Evolutionary conservation across 2,797 vertebrate species (phyloP).

Genomic region (Salmo trutta): DNA sequence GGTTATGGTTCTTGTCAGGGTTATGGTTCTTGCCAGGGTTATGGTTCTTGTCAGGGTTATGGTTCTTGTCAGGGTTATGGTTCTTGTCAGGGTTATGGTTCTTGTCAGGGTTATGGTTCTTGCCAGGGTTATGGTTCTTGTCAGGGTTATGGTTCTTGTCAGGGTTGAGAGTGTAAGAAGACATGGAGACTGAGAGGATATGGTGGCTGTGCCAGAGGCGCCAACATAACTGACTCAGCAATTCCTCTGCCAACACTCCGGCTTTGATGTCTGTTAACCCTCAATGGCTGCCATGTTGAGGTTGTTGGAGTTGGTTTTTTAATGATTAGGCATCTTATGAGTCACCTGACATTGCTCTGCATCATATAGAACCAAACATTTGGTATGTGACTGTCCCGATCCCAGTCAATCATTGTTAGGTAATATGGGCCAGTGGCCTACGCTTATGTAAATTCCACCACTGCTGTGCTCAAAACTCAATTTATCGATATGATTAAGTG

Average conservation of each 20-base stretch:
- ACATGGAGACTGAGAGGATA: background rate
- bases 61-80: background rate
- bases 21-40: background rate
- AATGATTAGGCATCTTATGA: slow-evolving; percentile 24
- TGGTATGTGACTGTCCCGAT: background rate
- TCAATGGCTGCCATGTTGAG: slow-evolving; percentile 24
- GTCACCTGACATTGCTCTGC: slow-evolving; percentile 22
- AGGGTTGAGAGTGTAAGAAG: background rate
- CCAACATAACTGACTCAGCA: slow-evolving; percentile 30
- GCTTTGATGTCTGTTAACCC: slow-evolving; percentile 13
- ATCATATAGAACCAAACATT: background rate
- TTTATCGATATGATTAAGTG: too few relatives aligned
- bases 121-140: background rate
- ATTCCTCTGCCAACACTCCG: slow-evolving; percentile 34
- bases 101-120: background rate
- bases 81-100: background rate
- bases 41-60: too few relatives aligned
- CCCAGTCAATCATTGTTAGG: background rate
- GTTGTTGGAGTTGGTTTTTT: slow-evolving; percentile 20
- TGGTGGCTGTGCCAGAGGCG: slow-evolving; percentile 8
- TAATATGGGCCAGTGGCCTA: background rate
- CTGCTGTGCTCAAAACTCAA: background rate
- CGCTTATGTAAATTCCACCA: background rate
- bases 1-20: too few relatives aligned
- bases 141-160: background rate